Conservation (phyloP, 2,113 vertebrate species). For the Progne subis region DNA sequence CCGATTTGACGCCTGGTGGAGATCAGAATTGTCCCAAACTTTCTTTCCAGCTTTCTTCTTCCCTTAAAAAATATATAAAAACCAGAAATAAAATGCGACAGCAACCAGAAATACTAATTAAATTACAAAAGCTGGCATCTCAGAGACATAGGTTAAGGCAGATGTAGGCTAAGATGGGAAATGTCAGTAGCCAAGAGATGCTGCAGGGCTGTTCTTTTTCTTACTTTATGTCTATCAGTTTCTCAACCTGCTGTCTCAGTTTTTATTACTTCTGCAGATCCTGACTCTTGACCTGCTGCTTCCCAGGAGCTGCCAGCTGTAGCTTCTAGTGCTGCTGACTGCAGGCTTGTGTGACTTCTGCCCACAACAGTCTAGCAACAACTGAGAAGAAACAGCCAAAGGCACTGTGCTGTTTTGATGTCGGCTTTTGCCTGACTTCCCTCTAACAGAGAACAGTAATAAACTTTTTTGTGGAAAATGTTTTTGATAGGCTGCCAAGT, state of each 20-base stretch:
- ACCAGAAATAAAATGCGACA: not conserved
- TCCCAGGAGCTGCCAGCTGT: not conserved
- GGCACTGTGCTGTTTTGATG: not conserved
- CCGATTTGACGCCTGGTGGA: not conserved
- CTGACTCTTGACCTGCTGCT: not conserved
- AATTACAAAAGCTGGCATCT: not conserved
- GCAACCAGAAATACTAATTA: not conserved
- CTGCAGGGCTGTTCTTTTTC: not conserved
- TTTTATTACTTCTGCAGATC: not conserved
- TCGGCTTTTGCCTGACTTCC: not conserved
- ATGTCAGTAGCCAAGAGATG: not conserved
- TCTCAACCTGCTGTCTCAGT: not conserved
- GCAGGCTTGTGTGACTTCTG: not conserved
- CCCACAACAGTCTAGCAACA: not conserved
- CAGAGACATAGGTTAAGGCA: not conserved
- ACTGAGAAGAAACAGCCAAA: not conserved
- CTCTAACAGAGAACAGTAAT: not conserved
- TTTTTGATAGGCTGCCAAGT: not conserved
- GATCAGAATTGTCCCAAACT: not conserved
- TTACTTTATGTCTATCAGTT: not conserved
- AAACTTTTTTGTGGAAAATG: not conserved
- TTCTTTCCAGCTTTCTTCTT: not conserved
- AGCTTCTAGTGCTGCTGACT: not conserved
- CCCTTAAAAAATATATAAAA: not conserved
- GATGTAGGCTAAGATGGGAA: not conserved